Evolutionary conservation across 2,113 vertebrate species (phyloP).

Genomic region (Quiscalus mexicanus): DNA sequence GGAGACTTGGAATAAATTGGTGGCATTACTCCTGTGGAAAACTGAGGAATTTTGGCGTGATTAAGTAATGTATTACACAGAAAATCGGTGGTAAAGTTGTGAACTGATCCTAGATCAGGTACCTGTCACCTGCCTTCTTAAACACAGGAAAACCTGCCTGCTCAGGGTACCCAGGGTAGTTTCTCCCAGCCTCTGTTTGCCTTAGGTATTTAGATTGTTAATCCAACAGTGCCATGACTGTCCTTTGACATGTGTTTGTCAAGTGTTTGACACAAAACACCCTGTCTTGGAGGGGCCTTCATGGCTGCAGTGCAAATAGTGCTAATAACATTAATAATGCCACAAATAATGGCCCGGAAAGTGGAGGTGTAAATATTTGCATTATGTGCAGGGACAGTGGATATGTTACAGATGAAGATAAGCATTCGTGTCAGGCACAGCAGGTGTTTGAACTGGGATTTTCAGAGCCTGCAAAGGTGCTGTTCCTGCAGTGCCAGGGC

Average conservation of each 20-base stretch:
- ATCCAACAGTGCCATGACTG: rapidly evolving
- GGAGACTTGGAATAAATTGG: background rate
- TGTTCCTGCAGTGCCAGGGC: background rate
- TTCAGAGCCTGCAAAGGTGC: background rate
- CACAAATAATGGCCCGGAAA: background rate
- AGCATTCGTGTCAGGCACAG: background rate
- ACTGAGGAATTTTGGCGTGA: background rate
- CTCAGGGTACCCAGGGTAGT: background rate
- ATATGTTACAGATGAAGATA: background rate
- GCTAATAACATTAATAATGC: background rate
- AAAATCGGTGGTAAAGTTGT: background rate
- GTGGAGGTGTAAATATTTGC: background rate
- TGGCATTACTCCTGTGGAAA: background rate
- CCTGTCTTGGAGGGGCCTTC: background rate
- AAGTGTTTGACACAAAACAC: background rate
- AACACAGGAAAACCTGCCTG: background rate
- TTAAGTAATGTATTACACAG: background rate
- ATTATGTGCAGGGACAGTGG: background rate
- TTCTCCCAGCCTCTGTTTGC: background rate
- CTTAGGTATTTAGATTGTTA: background rate
- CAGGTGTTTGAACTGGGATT: background rate
- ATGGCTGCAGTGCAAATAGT: background rate
- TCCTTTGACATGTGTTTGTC: background rate
- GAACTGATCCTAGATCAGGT: background rate
- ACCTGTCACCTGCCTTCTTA: background rate